Evolutionary conservation across 2,113 vertebrate species (phyloP).

Genomic region (Arizona elegans): DNA sequence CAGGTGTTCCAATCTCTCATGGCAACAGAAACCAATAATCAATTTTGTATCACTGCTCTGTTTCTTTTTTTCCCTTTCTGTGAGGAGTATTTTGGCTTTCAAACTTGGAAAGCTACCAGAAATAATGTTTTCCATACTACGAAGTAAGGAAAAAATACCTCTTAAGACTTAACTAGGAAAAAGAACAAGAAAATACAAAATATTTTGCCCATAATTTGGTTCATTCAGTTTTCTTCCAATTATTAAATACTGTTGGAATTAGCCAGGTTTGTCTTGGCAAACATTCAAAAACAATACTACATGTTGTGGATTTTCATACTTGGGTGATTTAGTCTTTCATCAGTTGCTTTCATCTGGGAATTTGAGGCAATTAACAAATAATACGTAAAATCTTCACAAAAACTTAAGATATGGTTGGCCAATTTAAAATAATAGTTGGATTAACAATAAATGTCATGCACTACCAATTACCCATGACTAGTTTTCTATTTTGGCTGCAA

Average conservation of each 20-base stretch:
- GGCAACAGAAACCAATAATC: background rate
- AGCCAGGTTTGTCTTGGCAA: background rate
- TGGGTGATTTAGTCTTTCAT: background rate
- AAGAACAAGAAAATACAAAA: slow-evolving; percentile 25
- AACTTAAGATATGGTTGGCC: background rate
- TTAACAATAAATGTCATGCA: background rate
- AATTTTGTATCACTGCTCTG: background rate
- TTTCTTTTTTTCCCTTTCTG: slow-evolving; percentile 18
- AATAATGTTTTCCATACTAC: background rate
- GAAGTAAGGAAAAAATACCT: background rate
- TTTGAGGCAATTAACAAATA: background rate
- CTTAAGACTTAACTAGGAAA: background rate
- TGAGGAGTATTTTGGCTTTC: background rate
- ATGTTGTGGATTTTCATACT: background rate
- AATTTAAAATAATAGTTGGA: background rate
- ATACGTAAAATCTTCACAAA: background rate
- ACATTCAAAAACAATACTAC: slow-evolving; percentile 9
- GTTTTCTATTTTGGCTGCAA: background rate
- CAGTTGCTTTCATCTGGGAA: background rate
- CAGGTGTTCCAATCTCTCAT: background rate
- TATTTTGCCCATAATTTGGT: slow-evolving; percentile 12
- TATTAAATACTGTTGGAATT: slow-evolving; percentile 3
- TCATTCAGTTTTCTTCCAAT: slow-evolving; percentile 20
- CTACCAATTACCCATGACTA: background rate
- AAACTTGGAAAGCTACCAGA: slow-evolving; percentile 16